Conservation (phyloP, 64 coral and sea anemone species). For the Trachythela sp. region DNA sequence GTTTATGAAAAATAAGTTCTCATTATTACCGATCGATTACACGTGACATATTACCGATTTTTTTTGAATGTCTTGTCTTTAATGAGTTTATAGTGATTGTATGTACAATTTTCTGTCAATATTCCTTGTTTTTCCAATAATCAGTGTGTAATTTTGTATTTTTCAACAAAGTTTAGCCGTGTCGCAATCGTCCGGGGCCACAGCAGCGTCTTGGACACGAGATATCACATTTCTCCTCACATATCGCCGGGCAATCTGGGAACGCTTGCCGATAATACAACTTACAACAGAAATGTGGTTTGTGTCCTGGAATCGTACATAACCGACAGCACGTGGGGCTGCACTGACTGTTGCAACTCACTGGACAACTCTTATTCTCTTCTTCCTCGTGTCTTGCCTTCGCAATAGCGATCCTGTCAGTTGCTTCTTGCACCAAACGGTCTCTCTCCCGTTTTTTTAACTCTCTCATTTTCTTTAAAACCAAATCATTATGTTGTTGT, state of each 20-base stretch:
- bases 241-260: conserved; percentile 4
- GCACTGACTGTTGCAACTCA: neutral
- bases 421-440: neutral
- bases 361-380: conserved; percentile 5
- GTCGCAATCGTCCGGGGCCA: neutral
- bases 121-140: too few species aligned
- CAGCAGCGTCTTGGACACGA: conserved; percentile 7
- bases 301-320: conserved; percentile 2
- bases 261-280: neutral
- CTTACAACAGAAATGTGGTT: conserved; percentile 23
- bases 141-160: too few species aligned
- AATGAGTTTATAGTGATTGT: too few species aligned
- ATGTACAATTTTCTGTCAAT: too few species aligned
- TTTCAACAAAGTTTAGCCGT: neutral
- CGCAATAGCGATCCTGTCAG: neutral
- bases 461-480: conserved; percentile 5
- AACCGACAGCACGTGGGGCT: conserved; percentile 3
- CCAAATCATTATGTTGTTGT: neutral
- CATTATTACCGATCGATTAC: too few species aligned
- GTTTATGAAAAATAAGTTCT: too few species aligned
- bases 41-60: too few species aligned
- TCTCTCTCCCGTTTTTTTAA: neutral
- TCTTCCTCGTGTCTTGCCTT: neutral
- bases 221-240: neutral
- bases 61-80: too few species aligned